A percentile compares a stretch with the other conserved stretches of the same genome.
These are phyloP conservation scores for Pandion haliaetus DNA, from an alignment of 2,113 vertebrate genomes.

Conservation along the genomic window DNA sequence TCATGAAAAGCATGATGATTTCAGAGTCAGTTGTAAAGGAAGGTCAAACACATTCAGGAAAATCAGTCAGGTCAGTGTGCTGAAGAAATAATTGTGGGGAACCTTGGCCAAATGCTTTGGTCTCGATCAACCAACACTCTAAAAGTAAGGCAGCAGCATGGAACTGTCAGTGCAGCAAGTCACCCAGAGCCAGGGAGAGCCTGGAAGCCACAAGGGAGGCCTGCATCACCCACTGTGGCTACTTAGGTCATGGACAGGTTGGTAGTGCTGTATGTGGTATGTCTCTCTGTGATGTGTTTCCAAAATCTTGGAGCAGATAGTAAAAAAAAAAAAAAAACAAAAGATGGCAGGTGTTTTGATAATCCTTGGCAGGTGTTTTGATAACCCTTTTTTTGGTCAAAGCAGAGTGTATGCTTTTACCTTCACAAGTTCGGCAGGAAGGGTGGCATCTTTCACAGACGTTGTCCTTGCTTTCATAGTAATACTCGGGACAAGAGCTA, in stretches of 20 bases:
- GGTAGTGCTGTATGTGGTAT: not conserved
- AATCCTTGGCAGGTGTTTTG: not conserved
- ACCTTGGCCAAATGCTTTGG: not conserved
- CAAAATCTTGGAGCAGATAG: not conserved
- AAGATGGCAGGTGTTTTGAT: not conserved
- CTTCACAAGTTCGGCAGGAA: slow-evolving; percentile 82
- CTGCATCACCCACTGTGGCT: not conserved
- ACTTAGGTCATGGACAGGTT: not conserved
- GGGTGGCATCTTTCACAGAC: slow-evolving; percentile 85
- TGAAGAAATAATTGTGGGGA: not conserved
- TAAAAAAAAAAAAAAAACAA: not conserved
- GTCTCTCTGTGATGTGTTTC: not conserved
- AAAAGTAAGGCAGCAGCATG: not conserved
- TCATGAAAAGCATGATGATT: not conserved
- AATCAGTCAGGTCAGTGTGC: not conserved
- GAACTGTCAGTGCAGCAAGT: not conserved
- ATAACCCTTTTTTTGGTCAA: not conserved
- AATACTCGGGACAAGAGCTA: slow-evolving; percentile 79
- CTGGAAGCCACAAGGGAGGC: rapidly evolving
- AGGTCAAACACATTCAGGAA: not conserved
- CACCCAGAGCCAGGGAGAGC: not conserved
- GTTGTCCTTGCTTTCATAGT: slow-evolving; percentile 63
- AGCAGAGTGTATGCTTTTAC: slow-evolving; percentile 56
- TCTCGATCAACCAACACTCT: not conserved
- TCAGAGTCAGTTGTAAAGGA: not conserved